Percentiles rank a stretch among this genome's conserved stretches.
Evolutionary conservation across 2,113 vertebrate genomes (phyloP).

Genomic region (Rhinogobius similis): DNA sequence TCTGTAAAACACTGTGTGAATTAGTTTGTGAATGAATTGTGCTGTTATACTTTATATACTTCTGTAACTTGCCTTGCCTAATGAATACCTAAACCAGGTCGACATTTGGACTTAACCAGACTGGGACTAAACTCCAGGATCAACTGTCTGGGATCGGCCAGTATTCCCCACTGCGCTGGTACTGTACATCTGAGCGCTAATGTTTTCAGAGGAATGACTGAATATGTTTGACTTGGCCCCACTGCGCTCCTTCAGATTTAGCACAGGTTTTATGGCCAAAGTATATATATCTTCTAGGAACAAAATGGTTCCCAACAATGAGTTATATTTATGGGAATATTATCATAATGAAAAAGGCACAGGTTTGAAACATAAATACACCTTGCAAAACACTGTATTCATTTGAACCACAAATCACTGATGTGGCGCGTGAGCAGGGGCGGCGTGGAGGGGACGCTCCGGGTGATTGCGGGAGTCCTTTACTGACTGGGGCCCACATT

Average conservation of each 20-base stretch:
- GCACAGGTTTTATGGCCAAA: slow-evolving; percentile 81
- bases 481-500: too few species aligned
- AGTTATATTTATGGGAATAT: slow-evolving; percentile 56
- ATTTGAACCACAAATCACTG: neutral
- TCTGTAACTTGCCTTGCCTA: too few species aligned
- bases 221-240: slow-evolving; percentile 96
- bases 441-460: neutral
- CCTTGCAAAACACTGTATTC: neutral
- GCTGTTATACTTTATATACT: too few species aligned
- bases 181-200: slow-evolving; percentile 93
- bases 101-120: neutral
- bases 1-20: too few species aligned
- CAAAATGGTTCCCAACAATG: slow-evolving; percentile 53
- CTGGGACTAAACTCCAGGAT: slow-evolving; percentile 55
- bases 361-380: slow-evolving; percentile 1
- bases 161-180: slow-evolving; percentile 90
- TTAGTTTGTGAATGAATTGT: too few species aligned
- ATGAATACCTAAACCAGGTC: neutral
- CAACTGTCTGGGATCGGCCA: slow-evolving; percentile 94
- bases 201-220: slow-evolving; percentile 93
- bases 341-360: slow-evolving; percentile 43
- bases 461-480: neutral
- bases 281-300: slow-evolving; percentile 57
- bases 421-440: neutral
- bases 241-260: slow-evolving; percentile 86